Evolutionary conservation across 2,797 vertebrate species (phyloP).

Genomic region (Peromyscus aztecus): DNA sequence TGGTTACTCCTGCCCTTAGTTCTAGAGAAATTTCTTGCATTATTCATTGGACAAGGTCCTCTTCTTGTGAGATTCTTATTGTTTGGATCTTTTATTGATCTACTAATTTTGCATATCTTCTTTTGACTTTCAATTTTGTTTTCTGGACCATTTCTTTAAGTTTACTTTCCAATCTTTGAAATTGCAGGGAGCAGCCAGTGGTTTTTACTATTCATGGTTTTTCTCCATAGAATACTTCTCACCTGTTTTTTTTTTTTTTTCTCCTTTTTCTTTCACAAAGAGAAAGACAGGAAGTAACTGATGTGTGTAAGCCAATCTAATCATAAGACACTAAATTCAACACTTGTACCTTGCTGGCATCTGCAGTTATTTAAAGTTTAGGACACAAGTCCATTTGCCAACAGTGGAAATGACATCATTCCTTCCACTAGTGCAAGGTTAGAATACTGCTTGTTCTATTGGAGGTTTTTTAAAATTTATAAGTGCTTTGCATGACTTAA

Average conservation of each 20-base stretch:
- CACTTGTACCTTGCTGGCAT: neutral
- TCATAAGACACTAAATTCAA: neutral
- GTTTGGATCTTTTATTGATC: neutral
- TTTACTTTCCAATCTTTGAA: slow-evolving; percentile 23
- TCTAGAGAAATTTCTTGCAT: neutral
- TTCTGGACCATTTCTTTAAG: neutral
- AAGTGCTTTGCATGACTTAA: neutral
- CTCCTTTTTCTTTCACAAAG: neutral
- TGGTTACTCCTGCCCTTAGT: neutral
- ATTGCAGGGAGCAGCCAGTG: neutral
- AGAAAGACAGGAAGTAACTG: slow-evolving; percentile 20
- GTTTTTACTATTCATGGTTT: neutral
- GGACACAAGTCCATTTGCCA: neutral
- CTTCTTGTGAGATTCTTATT: neutral
- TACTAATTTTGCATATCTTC: neutral
- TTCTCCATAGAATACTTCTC: neutral
- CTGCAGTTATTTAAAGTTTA: neutral
- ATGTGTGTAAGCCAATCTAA: neutral
- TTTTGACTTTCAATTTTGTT: slow-evolving; percentile 35
- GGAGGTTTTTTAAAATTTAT: neutral
- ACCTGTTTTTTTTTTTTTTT: neutral
- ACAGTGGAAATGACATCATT: neutral
- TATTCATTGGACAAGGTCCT: slow-evolving; percentile 18
- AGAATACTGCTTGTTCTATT: neutral
- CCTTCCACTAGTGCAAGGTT: neutral